Base-by-base conservation (phyloP, 2,113 vertebrate species). In the Galbula dea region DNA sequence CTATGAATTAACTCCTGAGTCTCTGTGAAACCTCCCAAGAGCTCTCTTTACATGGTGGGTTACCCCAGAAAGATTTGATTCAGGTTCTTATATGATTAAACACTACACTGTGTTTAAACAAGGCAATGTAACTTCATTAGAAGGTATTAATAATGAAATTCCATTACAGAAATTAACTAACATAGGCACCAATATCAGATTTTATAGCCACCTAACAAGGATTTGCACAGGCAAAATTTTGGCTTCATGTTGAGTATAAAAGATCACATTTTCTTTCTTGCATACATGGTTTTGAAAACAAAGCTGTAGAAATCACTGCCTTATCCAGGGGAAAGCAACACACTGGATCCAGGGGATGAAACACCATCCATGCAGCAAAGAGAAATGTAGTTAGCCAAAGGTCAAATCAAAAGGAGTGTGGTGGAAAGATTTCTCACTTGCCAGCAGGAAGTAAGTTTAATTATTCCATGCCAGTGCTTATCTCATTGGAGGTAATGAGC, bases 51-150 rank as follows among this genome's bases (percentile, higher is more conserved):
- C 8, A 2, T 32, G 41, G 45, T 79, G 46, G 22, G 43, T 93
- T 94, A 83, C 57, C 73, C 24, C 43, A 59, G 66, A 86, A 93
- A 93, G 27, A 37, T 95, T 63, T 34, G 65, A 77, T 85, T 93
- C 43, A 32, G 20, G 55, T 57, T 85, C 32, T 61, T 76, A 46
- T 13, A 23, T 63, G 69, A 79, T 79, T 95, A 59, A 91, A 78
- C n/a, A 51, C n/a, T 9, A 32, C 51, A 9, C 27, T 67, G 7
- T 37, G 59, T 72, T 89, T 30, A 93, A 94, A 36, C 12, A 90
- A 90, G 76, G 62, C 30, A 87, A 84, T 23, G 52, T 36, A 37
- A 30, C 43, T 66, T 37, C 39, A 78, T 74, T 62, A 46, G 81
- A 90, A 78, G 45, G 13, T 66, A 83, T 83, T 72, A 86, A 52